Base-by-base conservation (phyloP, 2,113 vertebrate genomes). In the Phocoena phocoena region DNA sequence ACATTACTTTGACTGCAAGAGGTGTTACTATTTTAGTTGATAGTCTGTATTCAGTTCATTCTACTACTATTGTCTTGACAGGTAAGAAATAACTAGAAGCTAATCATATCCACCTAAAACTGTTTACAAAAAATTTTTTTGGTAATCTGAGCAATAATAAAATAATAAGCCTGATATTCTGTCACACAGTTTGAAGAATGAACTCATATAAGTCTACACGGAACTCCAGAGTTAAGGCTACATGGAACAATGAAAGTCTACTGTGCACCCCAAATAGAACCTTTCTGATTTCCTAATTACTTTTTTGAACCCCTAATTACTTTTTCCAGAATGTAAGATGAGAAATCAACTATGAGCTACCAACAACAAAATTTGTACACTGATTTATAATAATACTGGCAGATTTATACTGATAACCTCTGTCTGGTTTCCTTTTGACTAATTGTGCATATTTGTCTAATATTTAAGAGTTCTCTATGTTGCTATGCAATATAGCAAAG, bases 1-100 rank as follows among this genome's bases (percentile, higher is more conserved):
- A 99, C n/a, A 98, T 99, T 76, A 97, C 96, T 67, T 80, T 99
- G 95, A 97, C 98, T 97, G 98, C 98, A 28, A 98, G 98, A 98
- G 99, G 99, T n/a, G 90, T 99, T 71, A 98, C 98, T 55, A 97
- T 98, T 74, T 97, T 99, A 95, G 98, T 97, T 6, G 92, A 98
- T 2, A 97, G 98, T 62, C 97, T 99, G 3, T 97, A 97, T 91
- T 99, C 99, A 67, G 18, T 89, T 65, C 92, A 98, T 18, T 21
- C 95, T 36, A 21, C 68, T 38, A 98, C 99, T 74, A 73, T 99
- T 76, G 77, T 97, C 88, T 68, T 98, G 82, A 96, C 98, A 98
- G 99, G 99, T 99, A 98, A 97, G 94, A 91, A 70, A 77, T 88
- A 41, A 70, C 23, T 50, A 41, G 38, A 74, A 73, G 38, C 9